Conservation (phyloP, 2,113 vertebrate genomes). For the Colossoma macropomum region DNA sequence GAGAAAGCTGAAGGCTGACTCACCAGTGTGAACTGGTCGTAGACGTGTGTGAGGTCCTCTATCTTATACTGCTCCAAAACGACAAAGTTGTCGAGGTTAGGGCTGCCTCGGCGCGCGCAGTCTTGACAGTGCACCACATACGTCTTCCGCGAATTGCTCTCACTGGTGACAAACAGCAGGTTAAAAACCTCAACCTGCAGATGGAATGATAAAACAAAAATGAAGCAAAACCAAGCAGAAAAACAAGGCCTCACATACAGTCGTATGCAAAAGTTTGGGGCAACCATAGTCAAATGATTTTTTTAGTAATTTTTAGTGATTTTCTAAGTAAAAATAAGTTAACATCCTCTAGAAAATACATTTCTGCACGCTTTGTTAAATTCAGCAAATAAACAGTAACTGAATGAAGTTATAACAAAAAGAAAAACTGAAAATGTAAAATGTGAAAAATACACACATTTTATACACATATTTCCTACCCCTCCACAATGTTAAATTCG, state of each 20-base stretch:
- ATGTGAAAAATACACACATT: no score
- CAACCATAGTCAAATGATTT: no score
- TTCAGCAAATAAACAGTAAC: no score
- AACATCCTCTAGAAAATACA: no score
- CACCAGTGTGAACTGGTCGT: conserved; percentile 99
- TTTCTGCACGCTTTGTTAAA: no score
- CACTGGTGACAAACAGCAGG: conserved; percentile 96
- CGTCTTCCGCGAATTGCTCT: conserved; percentile 94
- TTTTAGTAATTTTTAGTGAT: no score
- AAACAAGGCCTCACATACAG: neutral
- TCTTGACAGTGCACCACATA: conserved; percentile 97
- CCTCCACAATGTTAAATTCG: no score
- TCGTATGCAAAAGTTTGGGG: neutral
- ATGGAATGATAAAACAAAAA: conserved; percentile 36
- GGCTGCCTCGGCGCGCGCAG: conserved; percentile 93
- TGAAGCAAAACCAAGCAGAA: neutral
- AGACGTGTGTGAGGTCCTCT: conserved; percentile 97
- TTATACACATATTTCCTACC: no score
- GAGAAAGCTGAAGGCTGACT: conserved; percentile 67
- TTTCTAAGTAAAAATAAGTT: no score
- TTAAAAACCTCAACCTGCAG: conserved; percentile 97
- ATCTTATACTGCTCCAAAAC: conserved; percentile 98
- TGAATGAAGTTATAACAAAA: no score
- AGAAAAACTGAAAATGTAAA: no score
- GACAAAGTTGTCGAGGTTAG: conserved; percentile 94